phyloP scores from a whole-genome alignment of 2,888 invertebrate species.

The Calliphora vomitoria region DNA sequence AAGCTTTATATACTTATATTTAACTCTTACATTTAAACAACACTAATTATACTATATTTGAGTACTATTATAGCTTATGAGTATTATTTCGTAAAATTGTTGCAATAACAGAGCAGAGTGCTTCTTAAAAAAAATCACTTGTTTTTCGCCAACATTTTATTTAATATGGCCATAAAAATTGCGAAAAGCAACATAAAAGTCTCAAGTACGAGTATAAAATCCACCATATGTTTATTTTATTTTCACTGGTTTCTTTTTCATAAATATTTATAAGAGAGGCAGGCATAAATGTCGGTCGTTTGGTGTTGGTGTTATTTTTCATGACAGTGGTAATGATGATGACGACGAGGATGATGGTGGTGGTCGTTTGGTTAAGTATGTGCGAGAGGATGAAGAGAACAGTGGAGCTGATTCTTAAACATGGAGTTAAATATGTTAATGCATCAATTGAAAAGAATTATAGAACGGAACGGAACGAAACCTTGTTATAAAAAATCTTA shows the following conservation, averaged over 20 bases:
- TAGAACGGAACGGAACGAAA: too few species aligned
- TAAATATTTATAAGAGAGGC: constrained; percentile 59
- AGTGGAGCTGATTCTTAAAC: not conserved
- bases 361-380: not conserved
- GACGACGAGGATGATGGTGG: constrained; percentile 7
- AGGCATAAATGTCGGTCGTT: constrained; percentile 12
- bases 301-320: constrained; percentile 14
- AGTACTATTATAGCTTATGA: not conserved
- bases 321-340: constrained; percentile 13
- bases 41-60: not conserved
- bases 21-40: not conserved
- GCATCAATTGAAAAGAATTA: too few species aligned
- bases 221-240: constrained; percentile 43
- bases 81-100: constrained; percentile 7
- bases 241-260: constrained; percentile 31
- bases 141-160: constrained; percentile 22
- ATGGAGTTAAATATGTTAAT: too few species aligned
- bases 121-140: not conserved
- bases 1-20: not conserved
- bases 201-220: constrained; percentile 45
- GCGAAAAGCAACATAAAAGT: constrained; percentile 43
- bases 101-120: not conserved
- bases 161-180: constrained; percentile 48
- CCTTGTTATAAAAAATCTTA: too few species aligned
- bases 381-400: not conserved